Evolutionary conservation across 2,888 invertebrate species (phyloP).

Genomic region (Xanthorhoe spadicearia): DNA sequence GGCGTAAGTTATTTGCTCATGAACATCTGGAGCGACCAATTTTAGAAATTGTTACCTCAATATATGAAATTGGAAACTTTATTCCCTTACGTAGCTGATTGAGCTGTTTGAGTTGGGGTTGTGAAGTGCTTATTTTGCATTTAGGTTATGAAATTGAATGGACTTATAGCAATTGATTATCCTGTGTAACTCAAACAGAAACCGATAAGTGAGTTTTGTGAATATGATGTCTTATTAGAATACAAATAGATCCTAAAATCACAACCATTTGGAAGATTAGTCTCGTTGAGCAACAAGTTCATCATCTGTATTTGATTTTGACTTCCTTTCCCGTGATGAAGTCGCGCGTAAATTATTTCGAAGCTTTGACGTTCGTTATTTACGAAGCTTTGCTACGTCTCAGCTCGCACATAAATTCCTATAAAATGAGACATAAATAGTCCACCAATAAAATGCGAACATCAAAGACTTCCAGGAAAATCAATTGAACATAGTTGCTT

Average conservation of each 20-base stretch:
- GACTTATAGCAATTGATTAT: conserved; percentile 1
- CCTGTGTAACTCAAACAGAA: conserved; percentile 1
- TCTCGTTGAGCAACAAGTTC: conserved; percentile 40
- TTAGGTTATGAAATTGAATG: conserved; percentile 31
- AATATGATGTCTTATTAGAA: conserved; percentile 14
- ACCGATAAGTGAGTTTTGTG: conserved; percentile 1
- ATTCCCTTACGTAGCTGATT: conserved; percentile 38
- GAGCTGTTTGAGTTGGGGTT: conserved; percentile 36
- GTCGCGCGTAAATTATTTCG: conserved; percentile 64
- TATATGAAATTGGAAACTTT: conserved; percentile 43
- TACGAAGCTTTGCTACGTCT: conserved; percentile 58
- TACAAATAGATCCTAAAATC: conserved; percentile 7
- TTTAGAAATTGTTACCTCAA: conserved; percentile 44
- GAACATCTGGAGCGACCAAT: conserved; percentile 73
- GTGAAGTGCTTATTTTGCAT: conserved; percentile 25
- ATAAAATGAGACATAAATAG: conserved; percentile 71
- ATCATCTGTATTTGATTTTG: conserved; percentile 51
- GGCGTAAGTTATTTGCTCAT: conserved; percentile 76
- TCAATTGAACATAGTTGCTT: conserved; percentile 58
- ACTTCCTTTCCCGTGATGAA: conserved; percentile 58
- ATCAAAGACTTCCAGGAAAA: conserved; percentile 72
- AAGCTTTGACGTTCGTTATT: conserved; percentile 66
- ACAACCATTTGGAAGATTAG: conserved; percentile 10
- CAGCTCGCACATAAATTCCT: conserved; percentile 65
- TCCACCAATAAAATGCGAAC: conserved; percentile 67